These are phyloP conservation scores for Dendrocincla fuliginosa DNA, from an alignment of 2,797 vertebrate species.

Conservation along the genomic window DNA sequence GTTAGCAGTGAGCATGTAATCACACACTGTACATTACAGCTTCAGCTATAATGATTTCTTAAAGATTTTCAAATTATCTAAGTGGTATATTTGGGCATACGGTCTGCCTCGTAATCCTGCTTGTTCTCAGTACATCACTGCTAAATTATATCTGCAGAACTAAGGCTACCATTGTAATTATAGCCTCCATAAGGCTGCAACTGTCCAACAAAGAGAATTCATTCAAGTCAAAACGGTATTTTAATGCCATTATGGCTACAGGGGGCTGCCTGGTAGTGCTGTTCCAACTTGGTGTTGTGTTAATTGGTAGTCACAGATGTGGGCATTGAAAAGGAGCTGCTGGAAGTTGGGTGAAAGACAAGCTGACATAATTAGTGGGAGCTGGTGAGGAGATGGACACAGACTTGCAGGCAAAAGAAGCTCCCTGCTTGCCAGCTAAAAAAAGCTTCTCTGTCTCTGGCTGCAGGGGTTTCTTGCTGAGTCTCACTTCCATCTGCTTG, in stretches of 20 bases:
- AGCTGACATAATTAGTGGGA: slow-evolving; percentile 50
- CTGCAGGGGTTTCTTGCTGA: slow-evolving; percentile 21
- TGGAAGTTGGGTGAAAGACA: slow-evolving; percentile 56
- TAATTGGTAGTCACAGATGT: slow-evolving; percentile 70
- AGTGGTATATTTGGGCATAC: slow-evolving; percentile 37
- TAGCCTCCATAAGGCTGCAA: slow-evolving; percentile 48
- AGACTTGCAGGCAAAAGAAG: slow-evolving; percentile 8
- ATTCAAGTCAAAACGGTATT: slow-evolving; percentile 63
- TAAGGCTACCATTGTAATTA: slow-evolving; percentile 46
- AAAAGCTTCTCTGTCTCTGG: slow-evolving; percentile 15
- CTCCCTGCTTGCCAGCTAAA: neutral
- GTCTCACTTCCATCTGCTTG: slow-evolving; percentile 15
- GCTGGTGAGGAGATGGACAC: neutral
- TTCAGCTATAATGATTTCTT: slow-evolving; percentile 62
- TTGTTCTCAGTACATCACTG: slow-evolving; percentile 43
- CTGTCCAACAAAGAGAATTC: slow-evolving; percentile 65
- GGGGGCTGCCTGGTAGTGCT: neutral
- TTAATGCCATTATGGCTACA: slow-evolving; percentile 57
- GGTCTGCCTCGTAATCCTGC: slow-evolving; percentile 33
- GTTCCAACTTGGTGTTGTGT: slow-evolving; percentile 16
- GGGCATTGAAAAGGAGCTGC: slow-evolving; percentile 33
- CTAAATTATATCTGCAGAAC: slow-evolving; percentile 40
- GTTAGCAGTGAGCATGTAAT: slow-evolving; percentile 49
- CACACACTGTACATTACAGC: slow-evolving; percentile 34
- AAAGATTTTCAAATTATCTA: slow-evolving; percentile 59